Conservation (phyloP, 1,140 invertebrate genomes). For the Drosophila elegans region DNA sequence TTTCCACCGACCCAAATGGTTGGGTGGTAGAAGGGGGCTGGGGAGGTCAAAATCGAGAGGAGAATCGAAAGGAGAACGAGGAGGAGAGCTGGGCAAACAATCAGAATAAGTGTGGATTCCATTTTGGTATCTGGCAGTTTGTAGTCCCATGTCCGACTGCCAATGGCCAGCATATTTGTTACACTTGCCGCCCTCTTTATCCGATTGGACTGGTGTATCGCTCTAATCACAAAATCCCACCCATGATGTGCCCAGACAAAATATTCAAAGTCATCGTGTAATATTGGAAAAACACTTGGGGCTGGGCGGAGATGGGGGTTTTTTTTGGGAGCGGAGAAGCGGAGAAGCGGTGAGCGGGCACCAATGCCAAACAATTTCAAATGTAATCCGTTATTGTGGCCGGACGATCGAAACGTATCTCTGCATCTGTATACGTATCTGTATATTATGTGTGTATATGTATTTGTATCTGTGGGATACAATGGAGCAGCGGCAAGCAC, state of each 20-base stretch:
- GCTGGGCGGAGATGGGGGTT: not conserved
- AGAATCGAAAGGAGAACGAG: not conserved
- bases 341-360: not conserved
- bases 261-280: constrained; percentile 82
- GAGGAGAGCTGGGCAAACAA: constrained; percentile 50
- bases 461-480: constrained; percentile 52
- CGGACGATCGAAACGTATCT: constrained; percentile 26
- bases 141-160: constrained; percentile 39
- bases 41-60: not conserved
- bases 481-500: constrained; percentile 19
- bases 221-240: constrained; percentile 80
- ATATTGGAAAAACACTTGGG: constrained; percentile 70
- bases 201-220: constrained; percentile 35
- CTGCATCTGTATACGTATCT: constrained; percentile 19
- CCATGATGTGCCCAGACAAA: constrained; percentile 62
- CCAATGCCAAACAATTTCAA: constrained; percentile 75
- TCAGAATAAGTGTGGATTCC: constrained; percentile 70
- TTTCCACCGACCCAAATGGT: constrained; percentile 7
- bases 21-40: too few relatives aligned
- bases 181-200: constrained; percentile 58
- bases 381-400: constrained; percentile 78
- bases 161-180: constrained; percentile 67
- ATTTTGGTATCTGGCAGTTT: constrained; percentile 44
- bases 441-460: constrained; percentile 5
- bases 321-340: not conserved